Conservation (phyloP, 2,113 vertebrate species). For the Mesembrinibis cayennensis region DNA sequence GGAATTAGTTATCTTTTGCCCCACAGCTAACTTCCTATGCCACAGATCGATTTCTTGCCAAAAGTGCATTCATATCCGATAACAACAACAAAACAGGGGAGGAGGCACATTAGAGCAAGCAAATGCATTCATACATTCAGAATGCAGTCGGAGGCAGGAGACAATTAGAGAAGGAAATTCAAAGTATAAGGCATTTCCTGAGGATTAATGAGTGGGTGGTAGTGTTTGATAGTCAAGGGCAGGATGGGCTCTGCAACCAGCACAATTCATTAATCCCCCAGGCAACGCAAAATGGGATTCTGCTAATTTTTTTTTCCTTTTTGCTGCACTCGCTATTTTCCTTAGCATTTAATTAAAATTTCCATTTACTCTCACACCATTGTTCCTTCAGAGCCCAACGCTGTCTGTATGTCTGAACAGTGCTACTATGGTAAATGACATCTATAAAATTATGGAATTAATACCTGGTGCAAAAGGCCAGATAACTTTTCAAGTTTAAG, state of each 20-base stretch:
- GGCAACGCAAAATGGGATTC: constrained; percentile 17
- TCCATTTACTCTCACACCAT: background rate
- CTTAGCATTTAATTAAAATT: constrained; percentile 7
- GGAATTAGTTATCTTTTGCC: background rate
- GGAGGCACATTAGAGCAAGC: background rate
- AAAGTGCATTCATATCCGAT: background rate
- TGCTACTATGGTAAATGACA: background rate
- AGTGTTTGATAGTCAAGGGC: constrained; percentile 26
- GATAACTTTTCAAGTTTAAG: background rate
- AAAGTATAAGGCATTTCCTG: constrained; percentile 57
- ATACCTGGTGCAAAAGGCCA: background rate
- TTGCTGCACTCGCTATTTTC: background rate
- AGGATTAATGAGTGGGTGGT: constrained; percentile 47
- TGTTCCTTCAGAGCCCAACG: background rate
- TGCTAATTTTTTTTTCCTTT: background rate
- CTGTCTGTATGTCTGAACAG: background rate
- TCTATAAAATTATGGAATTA: background rate
- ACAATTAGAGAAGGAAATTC: constrained; percentile 57
- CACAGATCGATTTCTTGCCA: background rate
- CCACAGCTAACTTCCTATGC: background rate
- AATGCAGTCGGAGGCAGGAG: constrained; percentile 6
- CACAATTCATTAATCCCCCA: constrained; percentile 43
- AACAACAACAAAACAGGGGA: background rate
- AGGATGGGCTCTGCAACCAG: constrained; percentile 25
- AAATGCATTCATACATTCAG: constrained; percentile 11